Evolutionary conservation across 1,140 invertebrate genomes (phyloP).

Genomic region (Triops cancriformis): DNA sequence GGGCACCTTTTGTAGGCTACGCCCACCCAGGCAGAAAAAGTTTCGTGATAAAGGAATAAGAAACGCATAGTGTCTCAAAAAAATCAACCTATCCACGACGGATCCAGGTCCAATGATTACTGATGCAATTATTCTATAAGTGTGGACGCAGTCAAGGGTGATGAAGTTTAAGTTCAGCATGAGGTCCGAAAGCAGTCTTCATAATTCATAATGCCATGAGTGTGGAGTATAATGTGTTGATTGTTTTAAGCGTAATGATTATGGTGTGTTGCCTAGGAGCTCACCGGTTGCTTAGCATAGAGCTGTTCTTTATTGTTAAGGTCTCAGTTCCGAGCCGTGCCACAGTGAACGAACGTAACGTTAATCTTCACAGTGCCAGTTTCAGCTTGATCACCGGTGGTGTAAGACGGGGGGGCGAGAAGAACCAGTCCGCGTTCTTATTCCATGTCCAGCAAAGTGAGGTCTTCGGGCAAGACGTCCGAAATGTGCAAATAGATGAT

Average conservation of each 20-base stretch:
- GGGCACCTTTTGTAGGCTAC: conserved; percentile 7
- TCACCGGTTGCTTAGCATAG: background rate
- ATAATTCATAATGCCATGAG: background rate
- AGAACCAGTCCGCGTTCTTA: background rate
- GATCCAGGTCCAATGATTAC: background rate
- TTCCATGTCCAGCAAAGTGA: conserved; percentile 33
- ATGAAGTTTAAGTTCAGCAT: conserved; percentile 14
- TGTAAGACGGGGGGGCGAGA: background rate
- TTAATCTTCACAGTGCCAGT: background rate
- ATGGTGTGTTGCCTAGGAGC: background rate
- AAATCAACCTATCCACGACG: background rate
- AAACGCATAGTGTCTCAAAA: background rate
- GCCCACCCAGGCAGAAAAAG: conserved; percentile 8
- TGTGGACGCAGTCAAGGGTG: background rate
- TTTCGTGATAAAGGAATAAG: background rate
- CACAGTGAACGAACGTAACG: background rate
- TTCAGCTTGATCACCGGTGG: background rate
- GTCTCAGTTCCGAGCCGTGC: background rate
- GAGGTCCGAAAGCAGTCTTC: background rate
- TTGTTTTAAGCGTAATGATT: conserved; percentile 11
- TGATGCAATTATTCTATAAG: background rate
- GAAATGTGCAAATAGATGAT: conserved; percentile 48
- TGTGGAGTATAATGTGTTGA: conserved; percentile 10
- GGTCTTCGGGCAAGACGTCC: conserved; percentile 38
- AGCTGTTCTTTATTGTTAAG: background rate